Evolutionary conservation across 2,888 invertebrate genomes (phyloP).

Genomic region (Sinodicranocentrus sp.): DNA sequence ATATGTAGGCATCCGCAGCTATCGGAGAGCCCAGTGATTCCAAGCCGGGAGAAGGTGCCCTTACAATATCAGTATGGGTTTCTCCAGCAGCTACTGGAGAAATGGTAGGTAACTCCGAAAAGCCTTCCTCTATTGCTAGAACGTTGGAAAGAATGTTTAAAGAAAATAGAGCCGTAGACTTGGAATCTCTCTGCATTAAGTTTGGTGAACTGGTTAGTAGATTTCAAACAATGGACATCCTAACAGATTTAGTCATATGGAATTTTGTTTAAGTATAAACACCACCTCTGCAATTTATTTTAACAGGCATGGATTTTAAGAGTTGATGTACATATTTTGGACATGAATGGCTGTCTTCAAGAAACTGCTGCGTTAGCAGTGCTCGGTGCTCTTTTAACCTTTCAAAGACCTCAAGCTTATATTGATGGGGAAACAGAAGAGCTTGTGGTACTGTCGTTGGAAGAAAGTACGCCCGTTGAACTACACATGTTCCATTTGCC

Average conservation of each 20-base stretch:
- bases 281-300: background rate
- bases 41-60: slow-evolving; percentile 73
- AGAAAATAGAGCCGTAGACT: slow-evolving; percentile 74
- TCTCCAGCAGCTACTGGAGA: slow-evolving; percentile 75
- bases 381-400: slow-evolving; percentile 72
- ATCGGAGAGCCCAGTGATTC: slow-evolving; percentile 75
- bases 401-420: slow-evolving; percentile 72
- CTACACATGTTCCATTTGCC: slow-evolving; percentile 74
- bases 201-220: slow-evolving; percentile 75
- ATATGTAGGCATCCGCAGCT: slow-evolving; percentile 68
- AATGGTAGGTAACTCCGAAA: slow-evolving; percentile 72
- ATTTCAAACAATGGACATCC: too few species aligned
- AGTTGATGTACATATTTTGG: slow-evolving; percentile 73
- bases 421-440: slow-evolving; percentile 72
- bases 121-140: slow-evolving; percentile 73
- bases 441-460: slow-evolving; percentile 65
- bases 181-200: slow-evolving; percentile 75
- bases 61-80: slow-evolving; percentile 75
- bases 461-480: slow-evolving; percentile 71
- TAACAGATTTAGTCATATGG: too few species aligned
- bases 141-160: slow-evolving; percentile 73
- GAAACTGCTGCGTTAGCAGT: slow-evolving; percentile 74
- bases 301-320: slow-evolving; percentile 75
- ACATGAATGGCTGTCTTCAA: slow-evolving; percentile 74
- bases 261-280: too few species aligned